Percentiles rank a stretch among this genome's conserved stretches.
Conservation (phyloP, 2,113 vertebrate species). For the Hucho hucho region DNA sequence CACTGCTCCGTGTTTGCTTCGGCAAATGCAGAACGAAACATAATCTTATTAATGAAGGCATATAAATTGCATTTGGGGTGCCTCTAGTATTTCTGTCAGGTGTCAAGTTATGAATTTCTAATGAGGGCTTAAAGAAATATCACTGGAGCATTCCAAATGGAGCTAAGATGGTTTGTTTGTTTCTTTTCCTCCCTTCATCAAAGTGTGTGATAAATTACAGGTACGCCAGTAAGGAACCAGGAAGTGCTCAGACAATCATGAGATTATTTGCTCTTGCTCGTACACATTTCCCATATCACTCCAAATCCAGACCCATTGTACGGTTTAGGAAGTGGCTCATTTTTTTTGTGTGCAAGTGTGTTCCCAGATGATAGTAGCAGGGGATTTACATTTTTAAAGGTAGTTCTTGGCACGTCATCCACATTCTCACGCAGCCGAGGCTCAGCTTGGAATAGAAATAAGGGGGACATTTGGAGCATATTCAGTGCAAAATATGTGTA, state of each 20-base stretch:
- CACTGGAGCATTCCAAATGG: not conserved
- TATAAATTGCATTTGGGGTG: too few relatives aligned
- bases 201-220: slow-evolving; percentile 28
- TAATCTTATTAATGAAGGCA: too few relatives aligned
- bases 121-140: too few relatives aligned
- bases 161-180: not conserved
- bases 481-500: not conserved
- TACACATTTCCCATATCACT: slow-evolving; percentile 18
- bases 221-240: slow-evolving; percentile 12
- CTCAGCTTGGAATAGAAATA: slow-evolving; percentile 9
- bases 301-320: slow-evolving; percentile 27
- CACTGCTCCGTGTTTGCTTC: too few relatives aligned
- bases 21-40: too few relatives aligned
- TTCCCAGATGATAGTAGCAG: slow-evolving; percentile 35
- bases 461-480: not conserved
- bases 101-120: too few relatives aligned
- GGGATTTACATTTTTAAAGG: slow-evolving; percentile 55
- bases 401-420: slow-evolving; percentile 40
- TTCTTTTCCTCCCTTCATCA: slow-evolving; percentile 2
- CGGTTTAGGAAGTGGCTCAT: not conserved
- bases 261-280: slow-evolving; percentile 45
- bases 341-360: slow-evolving; percentile 31
- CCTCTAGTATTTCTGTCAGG: too few relatives aligned
- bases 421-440: slow-evolving; percentile 27
- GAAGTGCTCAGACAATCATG: slow-evolving; percentile 35